Conservation (phyloP, 2,113 vertebrate species). For the Rostratula benghalensis region DNA sequence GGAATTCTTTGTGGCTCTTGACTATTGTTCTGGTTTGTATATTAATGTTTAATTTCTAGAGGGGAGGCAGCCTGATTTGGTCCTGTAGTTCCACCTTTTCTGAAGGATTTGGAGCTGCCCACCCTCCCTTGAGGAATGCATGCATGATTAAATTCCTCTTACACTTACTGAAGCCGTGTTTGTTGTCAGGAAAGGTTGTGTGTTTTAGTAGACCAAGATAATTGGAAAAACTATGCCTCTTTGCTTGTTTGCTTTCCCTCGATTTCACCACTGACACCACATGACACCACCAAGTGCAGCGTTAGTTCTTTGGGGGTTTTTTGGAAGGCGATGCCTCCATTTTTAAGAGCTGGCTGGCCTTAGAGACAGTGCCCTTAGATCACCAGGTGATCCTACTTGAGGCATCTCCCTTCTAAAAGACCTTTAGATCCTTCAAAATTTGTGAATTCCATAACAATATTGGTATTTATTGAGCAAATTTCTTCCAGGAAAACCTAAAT, state of each 20-base stretch:
- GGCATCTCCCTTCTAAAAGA: not conserved
- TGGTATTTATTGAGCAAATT: not conserved
- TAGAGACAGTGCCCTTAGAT: not conserved
- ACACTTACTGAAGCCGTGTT: not conserved
- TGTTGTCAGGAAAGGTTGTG: not conserved
- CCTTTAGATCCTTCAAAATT: not conserved
- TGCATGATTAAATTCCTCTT: not conserved
- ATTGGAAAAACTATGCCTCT: not conserved
- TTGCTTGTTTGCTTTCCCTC: not conserved
- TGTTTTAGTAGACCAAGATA: not conserved
- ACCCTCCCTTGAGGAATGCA: not conserved
- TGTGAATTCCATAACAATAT: not conserved
- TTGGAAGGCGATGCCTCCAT: not conserved
- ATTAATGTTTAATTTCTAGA: constrained; percentile 23
- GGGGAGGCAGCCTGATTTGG: not conserved
- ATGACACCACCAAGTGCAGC: not conserved
- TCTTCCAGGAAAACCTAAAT: not conserved
- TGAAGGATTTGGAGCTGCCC: not conserved
- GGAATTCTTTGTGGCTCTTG: constrained; percentile 54
- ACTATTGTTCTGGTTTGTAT: constrained; percentile 44
- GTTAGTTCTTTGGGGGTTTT: not conserved
- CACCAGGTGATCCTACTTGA: not conserved
- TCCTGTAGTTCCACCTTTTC: constrained; percentile 14
- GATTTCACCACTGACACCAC: not conserved
- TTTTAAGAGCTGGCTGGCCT: not conserved